A percentile compares a stretch with the other conserved stretches of the same genome.
Evolutionary conservation across 2,888 invertebrate species (phyloP).

Genomic region (Eilema caniola): DNA sequence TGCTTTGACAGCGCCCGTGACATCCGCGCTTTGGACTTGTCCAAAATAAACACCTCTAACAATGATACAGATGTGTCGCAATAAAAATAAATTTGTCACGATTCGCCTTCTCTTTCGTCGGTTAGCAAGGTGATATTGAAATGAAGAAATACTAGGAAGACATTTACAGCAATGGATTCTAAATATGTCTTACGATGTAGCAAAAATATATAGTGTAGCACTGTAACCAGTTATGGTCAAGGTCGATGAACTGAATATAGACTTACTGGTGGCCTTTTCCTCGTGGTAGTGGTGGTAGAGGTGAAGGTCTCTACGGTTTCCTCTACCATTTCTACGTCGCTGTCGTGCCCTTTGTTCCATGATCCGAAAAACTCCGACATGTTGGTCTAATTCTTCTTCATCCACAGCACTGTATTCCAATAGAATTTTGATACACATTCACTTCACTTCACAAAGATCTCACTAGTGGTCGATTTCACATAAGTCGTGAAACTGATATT

Average conservation of each 20-base stretch:
- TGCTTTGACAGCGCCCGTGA: slow-evolving; percentile 80
- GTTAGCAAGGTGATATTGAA: slow-evolving; percentile 48
- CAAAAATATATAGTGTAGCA: slow-evolving; percentile 61
- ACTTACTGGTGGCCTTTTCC: slow-evolving; percentile 71
- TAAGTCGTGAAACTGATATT: slow-evolving; percentile 40
- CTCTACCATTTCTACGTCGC: slow-evolving; percentile 61
- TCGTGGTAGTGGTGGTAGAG: slow-evolving; percentile 77
- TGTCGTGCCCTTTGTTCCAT: slow-evolving; percentile 70
- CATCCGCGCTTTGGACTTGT: slow-evolving; percentile 67
- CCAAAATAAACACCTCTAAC: slow-evolving; percentile 79
- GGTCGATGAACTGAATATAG: slow-evolving; percentile 47
- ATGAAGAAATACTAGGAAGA: slow-evolving; percentile 49
- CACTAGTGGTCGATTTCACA: slow-evolving; percentile 56
- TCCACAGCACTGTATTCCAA: slow-evolving; percentile 73
- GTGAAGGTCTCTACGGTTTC: slow-evolving; percentile 79
- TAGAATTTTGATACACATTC: slow-evolving; percentile 73
- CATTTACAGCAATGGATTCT: slow-evolving; percentile 44
- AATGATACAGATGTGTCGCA: slow-evolving; percentile 69
- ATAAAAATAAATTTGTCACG: slow-evolving; percentile 70
- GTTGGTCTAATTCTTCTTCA: slow-evolving; percentile 57
- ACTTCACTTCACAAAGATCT: slow-evolving; percentile 66
- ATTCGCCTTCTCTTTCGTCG: slow-evolving; percentile 53
- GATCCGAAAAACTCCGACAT: slow-evolving; percentile 85
- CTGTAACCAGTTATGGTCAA: slow-evolving; percentile 63
- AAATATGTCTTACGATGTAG: slow-evolving; percentile 57